A percentile compares a stretch with the other conserved stretches of the same genome.
Evolutionary conservation across 2,113 vertebrate species (phyloP).

Genomic region (Ellobius talpinus): DNA sequence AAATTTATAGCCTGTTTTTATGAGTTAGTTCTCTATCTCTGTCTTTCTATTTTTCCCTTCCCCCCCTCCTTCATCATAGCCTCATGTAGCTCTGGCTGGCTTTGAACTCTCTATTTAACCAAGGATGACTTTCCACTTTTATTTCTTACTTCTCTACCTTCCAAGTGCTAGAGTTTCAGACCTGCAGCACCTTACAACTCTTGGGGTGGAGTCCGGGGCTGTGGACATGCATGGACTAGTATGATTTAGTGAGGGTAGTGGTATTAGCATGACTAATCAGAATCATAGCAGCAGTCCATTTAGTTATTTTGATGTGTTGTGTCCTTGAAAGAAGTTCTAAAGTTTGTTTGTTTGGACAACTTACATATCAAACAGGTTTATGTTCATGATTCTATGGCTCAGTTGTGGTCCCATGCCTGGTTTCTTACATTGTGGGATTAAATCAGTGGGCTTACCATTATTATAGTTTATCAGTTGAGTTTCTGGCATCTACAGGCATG

Average conservation of each 20-base stretch:
- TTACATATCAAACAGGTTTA: background rate
- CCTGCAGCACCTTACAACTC: no score
- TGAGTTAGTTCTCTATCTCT: background rate
- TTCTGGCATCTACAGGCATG: conserved; percentile 18
- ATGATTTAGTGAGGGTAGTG: background rate
- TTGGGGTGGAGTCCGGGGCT: background rate
- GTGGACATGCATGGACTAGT: background rate
- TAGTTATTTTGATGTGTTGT: background rate
- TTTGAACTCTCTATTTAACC: background rate
- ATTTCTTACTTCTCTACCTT: background rate
- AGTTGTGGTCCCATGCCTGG: conserved; percentile 18
- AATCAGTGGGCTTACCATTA: conserved; percentile 29
- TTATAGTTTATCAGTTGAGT: conserved; percentile 44
- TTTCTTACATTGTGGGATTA: conserved; percentile 47
- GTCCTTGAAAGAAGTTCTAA: background rate
- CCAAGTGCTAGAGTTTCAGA: background rate
- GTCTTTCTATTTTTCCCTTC: background rate
- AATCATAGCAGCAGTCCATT: background rate
- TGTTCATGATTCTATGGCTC: conserved; percentile 6
- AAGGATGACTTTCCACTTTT: background rate
- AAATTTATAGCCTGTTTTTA: background rate
- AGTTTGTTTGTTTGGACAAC: conserved; percentile 16
- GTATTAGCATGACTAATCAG: background rate
- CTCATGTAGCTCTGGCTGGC: background rate
- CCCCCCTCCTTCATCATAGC: no score